These are phyloP conservation scores for Acanthoscelides obtectus DNA, from an alignment of 2,888 invertebrate species.

Conservation along the genomic window DNA sequence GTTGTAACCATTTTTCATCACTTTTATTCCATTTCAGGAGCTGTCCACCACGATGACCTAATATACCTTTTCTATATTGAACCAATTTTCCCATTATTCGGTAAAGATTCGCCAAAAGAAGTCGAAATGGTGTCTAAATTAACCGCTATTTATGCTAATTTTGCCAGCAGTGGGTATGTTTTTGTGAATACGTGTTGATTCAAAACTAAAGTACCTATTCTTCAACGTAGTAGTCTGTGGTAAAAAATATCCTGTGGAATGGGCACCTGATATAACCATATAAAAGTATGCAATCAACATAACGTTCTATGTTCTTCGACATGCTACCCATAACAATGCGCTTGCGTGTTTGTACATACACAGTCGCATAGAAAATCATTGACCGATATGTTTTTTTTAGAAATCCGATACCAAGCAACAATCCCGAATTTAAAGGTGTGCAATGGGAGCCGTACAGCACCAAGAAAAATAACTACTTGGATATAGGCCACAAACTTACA, in stretches of 20 bases:
- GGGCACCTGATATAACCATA: too few species aligned
- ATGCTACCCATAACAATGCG: too few species aligned
- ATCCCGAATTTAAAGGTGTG: conserved; percentile 29
- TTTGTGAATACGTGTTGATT: not conserved
- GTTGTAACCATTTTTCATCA: too few species aligned
- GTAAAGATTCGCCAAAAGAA: conserved; percentile 41
- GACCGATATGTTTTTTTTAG: conserved; percentile 43
- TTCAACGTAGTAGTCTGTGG: too few species aligned
- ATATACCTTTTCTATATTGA: conserved; percentile 49
- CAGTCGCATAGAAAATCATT: too few species aligned
- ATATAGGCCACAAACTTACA: conserved; percentile 39
- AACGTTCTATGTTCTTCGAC: too few species aligned
- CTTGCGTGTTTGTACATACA: too few species aligned
- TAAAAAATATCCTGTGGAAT: too few species aligned
- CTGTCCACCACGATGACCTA: conserved; percentile 52
- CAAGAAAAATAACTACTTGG: conserved; percentile 40
- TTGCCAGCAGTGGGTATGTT: conserved; percentile 46
- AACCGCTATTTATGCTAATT: conserved; percentile 48
- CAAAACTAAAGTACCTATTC: not conserved
- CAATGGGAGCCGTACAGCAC: conserved; percentile 42
- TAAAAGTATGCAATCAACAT: too few species aligned
- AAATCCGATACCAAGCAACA: conserved; percentile 44
- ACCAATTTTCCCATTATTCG: conserved; percentile 41
- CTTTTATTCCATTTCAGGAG: conserved; percentile 35
- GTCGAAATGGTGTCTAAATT: conserved; percentile 43